Base-by-base conservation (phyloP, 2,797 vertebrate genomes). In the Cryptoblepharus egeriae region DNA sequence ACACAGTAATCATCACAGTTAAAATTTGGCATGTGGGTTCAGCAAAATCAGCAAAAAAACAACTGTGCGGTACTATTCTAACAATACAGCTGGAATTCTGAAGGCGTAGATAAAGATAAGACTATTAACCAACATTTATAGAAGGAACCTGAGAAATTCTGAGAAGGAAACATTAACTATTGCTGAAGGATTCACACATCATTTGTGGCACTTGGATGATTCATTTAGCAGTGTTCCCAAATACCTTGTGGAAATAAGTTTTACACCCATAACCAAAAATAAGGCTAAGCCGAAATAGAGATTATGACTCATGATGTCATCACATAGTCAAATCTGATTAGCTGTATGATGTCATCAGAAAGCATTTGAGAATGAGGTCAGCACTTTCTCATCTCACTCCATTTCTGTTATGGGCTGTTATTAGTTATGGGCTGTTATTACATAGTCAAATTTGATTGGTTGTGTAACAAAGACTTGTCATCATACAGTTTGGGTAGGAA, bases 21-120 rank as follows among this genome's bases (percentile, higher is more conserved):
- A 87, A 74, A 70, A 85, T 90, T 85, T 91, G 91, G 85, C 88
- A 92, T 91, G 87, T 77, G 77, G 63, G 74, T 39, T 80, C 68
- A 85, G 76, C 32, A 90, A 90, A 88, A 88, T 13, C 73, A 84
- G 73, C 26, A 79, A 77, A 87, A 76, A 79, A 87, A 90, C n/a
- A n/a, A 85, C 90, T 82, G 76, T 1, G 0, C 61, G 35, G 15
- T 1, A 42, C 68, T 92, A 91, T 90, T 92, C 89, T 89, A 18
- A 68, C n/a, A 45, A 20, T 9, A 52, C 6, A 74, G 20, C 28
- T 28, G 72, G 16, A 26, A n/a, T 91, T 92, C 89, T 89, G 26
- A 68, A 37, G 45, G 24, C 13, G 30, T 15, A 74, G 20, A 20
- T 28, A 28, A 26, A 42, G 32, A 69, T 39, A 7, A n/a, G 6